These are phyloP conservation scores for Argyra leucocephala DNA, from an alignment of 2,888 invertebrate species.

Conservation along the genomic window DNA sequence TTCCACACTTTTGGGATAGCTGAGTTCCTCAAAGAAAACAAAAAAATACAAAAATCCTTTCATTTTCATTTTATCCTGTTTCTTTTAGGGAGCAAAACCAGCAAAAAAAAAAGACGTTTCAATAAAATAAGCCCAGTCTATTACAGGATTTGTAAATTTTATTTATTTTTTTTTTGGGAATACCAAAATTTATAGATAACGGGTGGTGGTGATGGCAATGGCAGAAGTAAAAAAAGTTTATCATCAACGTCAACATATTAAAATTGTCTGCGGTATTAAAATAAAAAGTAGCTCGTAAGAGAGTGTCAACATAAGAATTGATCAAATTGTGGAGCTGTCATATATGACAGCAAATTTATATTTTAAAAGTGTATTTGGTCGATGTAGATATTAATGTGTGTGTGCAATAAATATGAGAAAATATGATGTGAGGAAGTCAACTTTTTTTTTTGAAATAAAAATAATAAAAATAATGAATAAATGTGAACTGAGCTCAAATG, in stretches of 20 bases:
- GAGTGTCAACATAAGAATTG: conserved; percentile 6
- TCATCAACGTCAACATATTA: not conserved
- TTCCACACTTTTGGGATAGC: not conserved
- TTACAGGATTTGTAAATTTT: too few relatives aligned
- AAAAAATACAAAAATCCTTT: too few relatives aligned
- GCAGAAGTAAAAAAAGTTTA: not conserved
- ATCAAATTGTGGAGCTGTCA: not conserved
- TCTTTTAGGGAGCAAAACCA: not conserved
- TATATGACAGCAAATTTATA: not conserved
- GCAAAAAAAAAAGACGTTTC: not conserved
- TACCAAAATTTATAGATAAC: not conserved
- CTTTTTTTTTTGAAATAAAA: not conserved
- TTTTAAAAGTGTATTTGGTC: not conserved
- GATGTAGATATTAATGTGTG: not conserved
- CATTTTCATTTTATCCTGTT: too few relatives aligned
- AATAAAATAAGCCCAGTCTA: not conserved
- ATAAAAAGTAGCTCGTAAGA: not conserved
- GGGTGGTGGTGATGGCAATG: too few relatives aligned
- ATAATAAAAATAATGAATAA: not conserved
- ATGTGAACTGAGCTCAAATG: not conserved
- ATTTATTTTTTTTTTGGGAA: not conserved
- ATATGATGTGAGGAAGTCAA: not conserved
- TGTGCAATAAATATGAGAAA: not conserved
- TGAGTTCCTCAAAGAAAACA: not conserved
- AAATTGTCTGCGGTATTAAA: not conserved